Evolutionary conservation across 2,888 invertebrate genomes (phyloP).

Genomic region (Cephus sareptanus): DNA sequence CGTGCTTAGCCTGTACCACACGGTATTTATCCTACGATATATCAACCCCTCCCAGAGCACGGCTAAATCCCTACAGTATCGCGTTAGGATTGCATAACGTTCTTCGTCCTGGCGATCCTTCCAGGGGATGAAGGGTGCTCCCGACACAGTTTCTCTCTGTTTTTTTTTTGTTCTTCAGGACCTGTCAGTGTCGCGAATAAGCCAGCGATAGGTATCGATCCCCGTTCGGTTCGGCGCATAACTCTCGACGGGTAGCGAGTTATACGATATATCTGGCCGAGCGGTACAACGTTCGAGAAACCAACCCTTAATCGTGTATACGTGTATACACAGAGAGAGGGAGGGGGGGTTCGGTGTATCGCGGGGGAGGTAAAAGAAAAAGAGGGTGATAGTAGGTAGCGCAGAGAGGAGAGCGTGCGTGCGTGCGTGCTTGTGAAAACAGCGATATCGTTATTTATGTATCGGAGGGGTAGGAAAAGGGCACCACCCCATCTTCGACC

Average conservation of each 20-base stretch:
- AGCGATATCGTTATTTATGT: conserved; percentile 64
- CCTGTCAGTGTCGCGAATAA: too few species aligned
- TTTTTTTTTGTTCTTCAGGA: too few species aligned
- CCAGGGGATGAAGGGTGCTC: too few species aligned
- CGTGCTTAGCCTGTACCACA: conserved; percentile 38
- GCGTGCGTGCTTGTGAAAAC: conserved; percentile 57
- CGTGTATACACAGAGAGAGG: not conserved
- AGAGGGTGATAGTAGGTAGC: conserved; percentile 11
- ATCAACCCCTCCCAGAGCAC: conserved; percentile 32
- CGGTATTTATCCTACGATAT: conserved; percentile 54
- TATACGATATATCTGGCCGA: conserved; percentile 34
- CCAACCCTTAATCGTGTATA: conserved; percentile 5
- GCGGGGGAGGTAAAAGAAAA: too few species aligned
- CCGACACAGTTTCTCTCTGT: too few species aligned
- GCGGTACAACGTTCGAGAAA: conserved; percentile 7
- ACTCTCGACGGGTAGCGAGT: conserved; percentile 52
- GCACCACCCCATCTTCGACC: not conserved
- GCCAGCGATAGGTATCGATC: conserved; percentile 56
- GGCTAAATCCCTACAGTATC: too few species aligned
- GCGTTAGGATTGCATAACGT: too few species aligned
- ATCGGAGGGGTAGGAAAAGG: conserved; percentile 32
- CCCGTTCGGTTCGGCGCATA: conserved; percentile 52
- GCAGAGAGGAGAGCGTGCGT: conserved; percentile 30
- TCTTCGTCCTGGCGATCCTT: too few species aligned
- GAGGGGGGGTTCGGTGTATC: too few species aligned